phyloP scores from a whole-genome alignment of 2,113 vertebrate species.

The Eurystomus gularis region DNA sequence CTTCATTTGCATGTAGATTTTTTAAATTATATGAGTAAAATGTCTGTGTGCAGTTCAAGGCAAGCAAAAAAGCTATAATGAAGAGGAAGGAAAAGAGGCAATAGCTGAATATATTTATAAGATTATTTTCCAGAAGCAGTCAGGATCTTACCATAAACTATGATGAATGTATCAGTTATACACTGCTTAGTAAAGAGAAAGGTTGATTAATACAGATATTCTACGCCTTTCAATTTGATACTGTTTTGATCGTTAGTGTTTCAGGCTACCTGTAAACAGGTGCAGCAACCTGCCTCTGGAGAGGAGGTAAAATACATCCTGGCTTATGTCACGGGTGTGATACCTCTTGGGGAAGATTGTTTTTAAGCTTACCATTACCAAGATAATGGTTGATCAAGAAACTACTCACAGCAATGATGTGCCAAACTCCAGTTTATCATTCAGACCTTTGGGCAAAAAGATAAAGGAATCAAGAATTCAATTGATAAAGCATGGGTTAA shows the following conservation, averaged over 20 bases:
- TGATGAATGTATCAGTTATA: not conserved
- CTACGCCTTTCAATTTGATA: not conserved
- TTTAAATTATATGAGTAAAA: not conserved
- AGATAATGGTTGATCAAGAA: not conserved
- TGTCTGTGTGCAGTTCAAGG: not conserved
- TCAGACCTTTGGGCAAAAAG: not conserved
- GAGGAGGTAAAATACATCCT: conserved; percentile 29
- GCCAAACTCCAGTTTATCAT: not conserved
- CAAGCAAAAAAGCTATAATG: not conserved
- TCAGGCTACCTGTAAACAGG: conserved; percentile 71
- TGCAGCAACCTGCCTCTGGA: conserved; percentile 38
- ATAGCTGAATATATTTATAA: not conserved
- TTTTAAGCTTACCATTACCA: conserved; percentile 65
- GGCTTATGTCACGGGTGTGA: conserved; percentile 3
- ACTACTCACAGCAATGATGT: not conserved
- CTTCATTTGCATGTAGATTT: not conserved
- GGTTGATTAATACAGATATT: not conserved
- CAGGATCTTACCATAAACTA: not conserved
- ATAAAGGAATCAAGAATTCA: not conserved
- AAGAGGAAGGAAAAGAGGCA: not conserved
- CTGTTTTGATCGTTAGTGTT: conserved; percentile 70
- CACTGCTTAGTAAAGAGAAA: not conserved
- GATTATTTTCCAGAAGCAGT: not conserved
- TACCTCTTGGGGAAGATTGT: conserved; percentile 71
- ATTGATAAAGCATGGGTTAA: not conserved